phyloP scores from a whole-genome alignment of 2,113 vertebrate genomes.

The Puntigrus tetrazona region DNA sequence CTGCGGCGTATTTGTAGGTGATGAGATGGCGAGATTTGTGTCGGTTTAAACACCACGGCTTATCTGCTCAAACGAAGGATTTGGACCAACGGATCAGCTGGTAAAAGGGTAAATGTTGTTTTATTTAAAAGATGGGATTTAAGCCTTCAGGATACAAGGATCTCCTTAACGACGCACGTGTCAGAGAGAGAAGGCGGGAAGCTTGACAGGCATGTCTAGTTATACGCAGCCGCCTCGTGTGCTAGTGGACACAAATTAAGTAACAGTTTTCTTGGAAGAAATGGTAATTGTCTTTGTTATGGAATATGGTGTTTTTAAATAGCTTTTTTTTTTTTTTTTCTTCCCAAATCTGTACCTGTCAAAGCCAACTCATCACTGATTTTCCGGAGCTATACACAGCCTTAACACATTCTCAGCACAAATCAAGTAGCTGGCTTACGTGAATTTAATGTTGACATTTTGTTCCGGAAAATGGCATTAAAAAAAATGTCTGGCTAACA shows the following conservation, averaged over 20 bases:
- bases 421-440: too few relatives aligned
- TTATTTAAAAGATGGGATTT: constrained; percentile 12
- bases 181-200: background rate
- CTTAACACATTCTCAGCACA: too few relatives aligned
- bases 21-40: constrained; percentile 12
- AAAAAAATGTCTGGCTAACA: too few relatives aligned
- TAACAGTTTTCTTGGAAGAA: background rate
- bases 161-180: background rate
- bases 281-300: background rate
- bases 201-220: background rate
- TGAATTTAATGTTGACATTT: too few relatives aligned
- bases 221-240: background rate
- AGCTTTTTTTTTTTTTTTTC: too few relatives aligned
- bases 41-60: background rate
- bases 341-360: too few relatives aligned
- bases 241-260: background rate
- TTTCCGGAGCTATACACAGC: too few relatives aligned
- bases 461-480: too few relatives aligned
- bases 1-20: background rate
- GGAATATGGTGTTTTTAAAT: too few relatives aligned
- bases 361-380: too few relatives aligned
- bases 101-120: constrained; percentile 21
- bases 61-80: constrained; percentile 33
- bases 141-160: background rate
- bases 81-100: constrained; percentile 19